Evolutionary conservation across 30 jellyfish, hydroid and myxozoan genomes (phyloP).

Genomic region (Pseudorhiza aurosa): DNA sequence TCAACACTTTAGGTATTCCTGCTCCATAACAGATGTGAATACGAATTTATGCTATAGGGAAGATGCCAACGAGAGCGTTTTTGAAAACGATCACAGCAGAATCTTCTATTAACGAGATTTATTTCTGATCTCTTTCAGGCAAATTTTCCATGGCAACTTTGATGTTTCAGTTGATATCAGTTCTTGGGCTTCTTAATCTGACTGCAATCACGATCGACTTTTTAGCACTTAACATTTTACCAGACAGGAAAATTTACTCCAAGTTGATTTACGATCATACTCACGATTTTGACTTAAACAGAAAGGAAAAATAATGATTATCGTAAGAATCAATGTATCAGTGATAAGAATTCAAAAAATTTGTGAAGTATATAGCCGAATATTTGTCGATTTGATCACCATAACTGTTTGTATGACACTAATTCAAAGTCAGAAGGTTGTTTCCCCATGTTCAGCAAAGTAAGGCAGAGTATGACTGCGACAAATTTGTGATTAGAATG

Average conservation of each 20-base stretch:
- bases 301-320: neutral
- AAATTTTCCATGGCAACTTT: conserved; percentile 65
- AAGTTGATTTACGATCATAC: conserved; percentile 75
- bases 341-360: neutral
- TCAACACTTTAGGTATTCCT: too few species aligned
- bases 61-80: too few species aligned
- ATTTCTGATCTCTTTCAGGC: conserved; percentile 68
- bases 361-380: neutral
- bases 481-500: too few species aligned
- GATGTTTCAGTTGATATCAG: conserved; percentile 60
- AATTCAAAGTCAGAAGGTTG: too few species aligned
- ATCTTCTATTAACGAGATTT: too few species aligned
- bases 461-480: too few species aligned
- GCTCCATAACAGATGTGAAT: too few species aligned
- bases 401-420: too few species aligned
- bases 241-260: conserved; percentile 60
- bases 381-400: too few species aligned
- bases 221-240: conserved; percentile 68
- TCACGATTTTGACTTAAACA: conserved; percentile 33
- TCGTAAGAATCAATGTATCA: neutral
- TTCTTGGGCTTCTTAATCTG: conserved; percentile 65
- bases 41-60: too few species aligned
- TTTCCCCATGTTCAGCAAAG: too few species aligned
- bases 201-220: conserved; percentile 73
- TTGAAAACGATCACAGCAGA: too few species aligned